Percentiles rank a stretch among this genome's conserved stretches.
phyloP scores from a whole-genome alignment of 1,140 invertebrate genomes.

The Caerostris extrusa region DNA sequence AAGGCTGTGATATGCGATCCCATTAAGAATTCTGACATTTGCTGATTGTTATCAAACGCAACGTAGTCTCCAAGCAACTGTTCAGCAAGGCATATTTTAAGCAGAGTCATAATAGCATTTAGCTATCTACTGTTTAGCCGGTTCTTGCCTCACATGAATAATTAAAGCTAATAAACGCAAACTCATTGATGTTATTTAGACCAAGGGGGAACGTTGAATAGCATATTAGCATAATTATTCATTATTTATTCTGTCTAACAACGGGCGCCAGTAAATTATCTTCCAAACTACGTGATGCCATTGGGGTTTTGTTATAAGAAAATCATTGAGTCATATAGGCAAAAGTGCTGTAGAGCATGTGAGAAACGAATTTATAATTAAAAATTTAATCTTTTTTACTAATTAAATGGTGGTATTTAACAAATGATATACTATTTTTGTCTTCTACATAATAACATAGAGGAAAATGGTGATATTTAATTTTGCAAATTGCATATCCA shows the following conservation, averaged over 20 bases:
- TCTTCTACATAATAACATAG: too few species aligned
- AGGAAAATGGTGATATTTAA: too few species aligned
- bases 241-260: constrained; percentile 25
- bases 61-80: constrained; percentile 9
- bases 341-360: not conserved
- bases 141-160: not conserved
- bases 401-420: too few species aligned
- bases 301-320: not conserved
- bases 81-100: not conserved
- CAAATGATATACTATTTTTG: too few species aligned
- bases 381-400: too few species aligned
- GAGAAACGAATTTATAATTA: too few species aligned
- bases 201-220: not conserved
- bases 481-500: too few species aligned
- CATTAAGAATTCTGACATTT: constrained; percentile 30
- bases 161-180: constrained; percentile 11
- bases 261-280: not conserved
- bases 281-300: not conserved
- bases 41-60: not conserved
- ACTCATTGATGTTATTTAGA: constrained; percentile 33
- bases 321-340: not conserved
- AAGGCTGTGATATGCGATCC: not conserved
- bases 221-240: constrained; percentile 29
- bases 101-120: too few species aligned
- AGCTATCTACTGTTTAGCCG: not conserved